These are phyloP conservation scores for Diorhabda elongata DNA, from an alignment of 1,140 invertebrate genomes.

Conservation along the genomic window DNA sequence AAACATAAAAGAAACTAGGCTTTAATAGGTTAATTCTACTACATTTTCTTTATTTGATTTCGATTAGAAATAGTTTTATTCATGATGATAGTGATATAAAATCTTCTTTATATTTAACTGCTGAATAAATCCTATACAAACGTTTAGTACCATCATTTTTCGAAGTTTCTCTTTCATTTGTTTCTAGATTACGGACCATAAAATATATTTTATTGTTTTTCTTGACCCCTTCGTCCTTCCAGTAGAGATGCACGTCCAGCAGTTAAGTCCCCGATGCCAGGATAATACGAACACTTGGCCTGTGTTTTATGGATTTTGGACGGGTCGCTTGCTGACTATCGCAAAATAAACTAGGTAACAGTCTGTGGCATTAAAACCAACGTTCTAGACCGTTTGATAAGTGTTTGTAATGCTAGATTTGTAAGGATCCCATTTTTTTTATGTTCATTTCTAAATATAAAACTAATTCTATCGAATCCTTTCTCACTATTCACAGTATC, in stretches of 20 bases:
- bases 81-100: no score
- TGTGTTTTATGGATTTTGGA: conserved; percentile 32
- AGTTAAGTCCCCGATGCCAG: conserved; percentile 30
- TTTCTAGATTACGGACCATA: conserved; percentile 22
- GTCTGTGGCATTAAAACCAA: conserved; percentile 32
- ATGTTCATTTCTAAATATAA: no score
- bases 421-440: neutral
- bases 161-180: neutral
- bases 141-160: conserved; percentile 22
- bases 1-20: no score
- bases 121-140: conserved; percentile 21
- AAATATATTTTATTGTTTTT: conserved; percentile 33
- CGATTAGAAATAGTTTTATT: no score
- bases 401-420: conserved; percentile 3
- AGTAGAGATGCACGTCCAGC: conserved; percentile 24
- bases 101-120: neutral
- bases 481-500: no score
- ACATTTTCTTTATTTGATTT: no score
- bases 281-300: conserved; percentile 31
- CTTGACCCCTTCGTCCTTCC: conserved; percentile 26
- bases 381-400: conserved; percentile 7
- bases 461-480: no score
- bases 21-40: no score
- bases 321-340: conserved; percentile 32
- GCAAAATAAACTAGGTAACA: conserved; percentile 38